A percentile compares a stretch with the other conserved stretches of the same genome.
phyloP scores from a whole-genome alignment of 2,797 vertebrate genomes.

The Schizopygopsis malacanthus region DNA sequence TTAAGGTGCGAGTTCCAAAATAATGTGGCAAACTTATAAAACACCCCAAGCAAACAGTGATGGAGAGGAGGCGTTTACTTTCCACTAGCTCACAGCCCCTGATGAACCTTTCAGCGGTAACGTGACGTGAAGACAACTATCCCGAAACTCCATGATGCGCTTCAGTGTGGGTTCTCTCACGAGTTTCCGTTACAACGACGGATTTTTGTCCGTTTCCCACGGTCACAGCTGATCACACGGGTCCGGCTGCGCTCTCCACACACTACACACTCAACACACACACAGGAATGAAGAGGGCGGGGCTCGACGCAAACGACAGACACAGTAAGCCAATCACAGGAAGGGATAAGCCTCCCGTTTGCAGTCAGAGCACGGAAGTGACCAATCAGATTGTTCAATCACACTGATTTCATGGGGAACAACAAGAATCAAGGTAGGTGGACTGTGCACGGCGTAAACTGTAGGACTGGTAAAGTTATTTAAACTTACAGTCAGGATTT shows the following conservation, averaged over 20 bases:
- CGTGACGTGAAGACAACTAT: neutral
- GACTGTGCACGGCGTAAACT: slow-evolving; percentile 55
- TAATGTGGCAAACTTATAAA: slow-evolving; percentile 39
- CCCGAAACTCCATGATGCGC: slow-evolving; percentile 10
- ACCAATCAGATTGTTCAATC: slow-evolving; percentile 68
- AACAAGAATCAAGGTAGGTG: slow-evolving; percentile 67
- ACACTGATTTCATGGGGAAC: slow-evolving; percentile 49
- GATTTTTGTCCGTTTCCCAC: slow-evolving; percentile 43
- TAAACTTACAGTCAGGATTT: neutral
- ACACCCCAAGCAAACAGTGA: slow-evolving; percentile 1
- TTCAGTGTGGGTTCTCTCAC: neutral
- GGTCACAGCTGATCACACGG: slow-evolving; percentile 49
- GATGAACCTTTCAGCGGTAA: slow-evolving; percentile 21
- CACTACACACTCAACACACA: slow-evolving; percentile 51
- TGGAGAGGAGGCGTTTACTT: slow-evolving; percentile 32
- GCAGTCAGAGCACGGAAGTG: neutral
- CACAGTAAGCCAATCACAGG: slow-evolving; percentile 62
- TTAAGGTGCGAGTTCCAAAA: slow-evolving; percentile 19
- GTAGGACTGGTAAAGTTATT: neutral
- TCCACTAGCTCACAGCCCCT: slow-evolving; percentile 35
- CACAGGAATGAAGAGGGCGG: slow-evolving; percentile 55
- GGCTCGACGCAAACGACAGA: slow-evolving; percentile 57
- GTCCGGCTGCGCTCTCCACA: slow-evolving; percentile 22
- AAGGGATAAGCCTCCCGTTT: neutral
- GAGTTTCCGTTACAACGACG: neutral